Base-by-base conservation (phyloP, 2,113 vertebrate species). In the Psittacula cyanocephala region DNA sequence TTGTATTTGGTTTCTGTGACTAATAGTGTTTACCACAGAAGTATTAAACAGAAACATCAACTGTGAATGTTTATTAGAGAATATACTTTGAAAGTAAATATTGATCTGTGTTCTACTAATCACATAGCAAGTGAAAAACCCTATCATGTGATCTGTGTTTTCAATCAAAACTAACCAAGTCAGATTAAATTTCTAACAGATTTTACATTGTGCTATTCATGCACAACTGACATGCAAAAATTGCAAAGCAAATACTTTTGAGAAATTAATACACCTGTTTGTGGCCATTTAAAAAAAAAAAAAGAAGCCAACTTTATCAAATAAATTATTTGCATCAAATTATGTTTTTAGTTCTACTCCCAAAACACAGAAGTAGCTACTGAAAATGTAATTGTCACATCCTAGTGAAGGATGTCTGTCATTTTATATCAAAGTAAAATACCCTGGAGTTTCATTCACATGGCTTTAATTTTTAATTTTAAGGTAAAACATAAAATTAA, bases 261-360 rank as follows among this genome's bases (percentile, higher is more conserved):
- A 81, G 29, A 80, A 55, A 43, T 13, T 49, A 71, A 49, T 57
- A 77, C 2, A 22, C 10, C 4, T 83, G 35, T 63, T 52, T 39
- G 22, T 65, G 50, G 24, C 9, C 23, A 67, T 67, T 75, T 62
- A 49, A 79, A 93, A 50, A 9, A 31, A 22, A 9, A 39, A 67
- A 47, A 74, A 33, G 9, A 44, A 18, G 3, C 2, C 44, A 75
- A 53, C 23, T 63, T 90, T 7, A 68, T 62, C 33, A 85, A 91
- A 95, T 74, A 57, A 86, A 88, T 96, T 88, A 90, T 86, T 93
- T 95, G 67, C 9, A 49, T 35, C 27, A 76, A 78, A 68, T 69
- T 60, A 11, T 39, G 35, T 6, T 79, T 95, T 95, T 57, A 86
- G 18, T 47, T 80, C 29, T 81, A 28, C 11, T 92, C 85, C 87